Base-by-base conservation (phyloP, 2,888 invertebrate genomes). In the Diloba caeruleocephala region DNA sequence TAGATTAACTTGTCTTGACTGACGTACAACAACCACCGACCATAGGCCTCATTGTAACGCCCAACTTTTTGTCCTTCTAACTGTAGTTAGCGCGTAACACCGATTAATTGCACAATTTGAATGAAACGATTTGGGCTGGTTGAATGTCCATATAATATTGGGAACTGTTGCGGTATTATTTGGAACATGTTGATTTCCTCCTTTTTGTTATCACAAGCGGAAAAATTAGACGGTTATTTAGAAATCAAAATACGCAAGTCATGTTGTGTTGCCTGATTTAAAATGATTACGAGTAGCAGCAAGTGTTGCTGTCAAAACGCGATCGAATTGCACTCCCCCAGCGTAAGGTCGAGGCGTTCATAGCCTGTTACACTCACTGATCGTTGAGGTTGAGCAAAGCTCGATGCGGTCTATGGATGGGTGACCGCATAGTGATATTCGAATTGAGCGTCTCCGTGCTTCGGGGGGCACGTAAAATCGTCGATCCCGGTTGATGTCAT, bases 41-140 rank as follows among this genome's bases (percentile, higher is more conserved):
- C 26, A 17, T 38, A 50, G 31, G 13, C 15, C 15, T 25, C n/a
- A 46, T 39, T 25, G 29, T 31, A 14, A 15, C n/a, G 8, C n/a
- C n/a, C 14, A 17, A 8, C 14, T 66, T 52, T 66, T 53, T 38
- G 9, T n/a, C n/a, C 7, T 2, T 10, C 14, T 23, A 48, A 56
- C 32, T 25, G 38, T 42, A 23, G 21, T 32, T 28, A 32, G 21
- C 17, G 38, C n/a, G 48, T 37, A 53, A 38, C 19, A 38, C 9
- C 25, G 25, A 34, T 32, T 41, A 31, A 37, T 53, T 60, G 14
- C 42, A 38, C 36, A 52, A 62, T 48, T 34, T 31, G 8, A 32
- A 23, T 3, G 5, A 3, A 17, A 26, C 28, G 32, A 41, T 66
- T 48, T n/a, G 13, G 26, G 36, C 17, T 25, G 8, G 13, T 41